These are phyloP conservation scores for Conopomorpha cramerella DNA, from an alignment of 1,140 invertebrate species.

Conservation along the genomic window DNA sequence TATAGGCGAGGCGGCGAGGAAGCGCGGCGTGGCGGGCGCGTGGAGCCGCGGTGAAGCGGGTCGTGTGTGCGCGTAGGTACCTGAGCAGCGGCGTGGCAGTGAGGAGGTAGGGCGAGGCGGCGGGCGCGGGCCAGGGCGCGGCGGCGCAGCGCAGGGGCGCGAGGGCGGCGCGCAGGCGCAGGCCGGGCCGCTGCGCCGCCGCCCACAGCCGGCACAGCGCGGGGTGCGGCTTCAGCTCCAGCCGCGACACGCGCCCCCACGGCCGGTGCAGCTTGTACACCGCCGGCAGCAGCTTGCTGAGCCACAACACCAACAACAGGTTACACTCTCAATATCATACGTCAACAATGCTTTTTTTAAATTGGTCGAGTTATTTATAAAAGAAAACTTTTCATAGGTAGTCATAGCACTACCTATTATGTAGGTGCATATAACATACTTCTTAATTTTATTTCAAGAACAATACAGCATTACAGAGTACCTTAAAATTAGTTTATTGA, in stretches of 20 bases:
- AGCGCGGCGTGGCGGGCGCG: too few relatives aligned
- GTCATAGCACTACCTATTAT: too few relatives aligned
- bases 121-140: slow-evolving; percentile 72
- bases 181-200: slow-evolving; percentile 66
- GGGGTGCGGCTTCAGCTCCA: slow-evolving; percentile 88
- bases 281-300: slow-evolving; percentile 65
- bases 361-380: too few relatives aligned
- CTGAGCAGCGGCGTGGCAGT: slow-evolving; percentile 70
- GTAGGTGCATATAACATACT: too few relatives aligned
- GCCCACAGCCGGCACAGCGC: slow-evolving; percentile 69
- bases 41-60: slow-evolving; percentile 25
- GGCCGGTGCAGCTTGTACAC: slow-evolving; percentile 82
- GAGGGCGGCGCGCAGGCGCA: slow-evolving; percentile 72
- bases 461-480: too few relatives aligned
- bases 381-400: too few relatives aligned
- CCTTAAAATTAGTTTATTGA: too few relatives aligned
- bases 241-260: slow-evolving; percentile 65
- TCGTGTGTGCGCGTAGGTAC: slow-evolving; percentile 8
- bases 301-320: too few relatives aligned
- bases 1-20: too few relatives aligned
- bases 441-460: too few relatives aligned
- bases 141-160: slow-evolving; percentile 82
- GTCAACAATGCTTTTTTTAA: too few relatives aligned
- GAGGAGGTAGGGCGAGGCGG: slow-evolving; percentile 77
- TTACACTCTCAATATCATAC: too few relatives aligned